A percentile compares a stretch with the other conserved stretches of the same genome.
Evolutionary conservation across 1,140 invertebrate species (phyloP).

Genomic region (Manduca sexta): DNA sequence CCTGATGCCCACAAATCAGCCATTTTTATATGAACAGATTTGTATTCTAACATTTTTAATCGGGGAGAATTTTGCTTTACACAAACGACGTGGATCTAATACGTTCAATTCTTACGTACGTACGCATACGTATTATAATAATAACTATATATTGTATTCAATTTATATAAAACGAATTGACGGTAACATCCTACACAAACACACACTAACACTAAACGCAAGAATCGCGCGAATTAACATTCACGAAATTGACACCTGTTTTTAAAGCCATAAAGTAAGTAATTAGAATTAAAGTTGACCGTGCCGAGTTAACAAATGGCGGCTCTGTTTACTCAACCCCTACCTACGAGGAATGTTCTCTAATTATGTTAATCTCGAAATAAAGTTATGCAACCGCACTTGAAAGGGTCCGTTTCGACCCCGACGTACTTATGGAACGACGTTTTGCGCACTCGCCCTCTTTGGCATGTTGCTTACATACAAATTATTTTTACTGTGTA

Average conservation of each 20-base stretch:
- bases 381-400: conserved; percentile 67
- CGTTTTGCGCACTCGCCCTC: conserved; percentile 44
- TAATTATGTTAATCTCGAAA: conserved; percentile 70
- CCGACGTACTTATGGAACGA: conserved; percentile 46
- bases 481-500: conserved; percentile 17
- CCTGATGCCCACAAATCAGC: conserved; percentile 49
- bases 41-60: not conserved
- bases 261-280: conserved; percentile 23
- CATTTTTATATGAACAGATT: not conserved
- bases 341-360: conserved; percentile 35
- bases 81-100: no score
- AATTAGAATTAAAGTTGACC: conserved; percentile 36
- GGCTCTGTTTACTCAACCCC: conserved; percentile 37
- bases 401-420: conserved; percentile 41
- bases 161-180: no score
- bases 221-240: not conserved
- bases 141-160: no score
- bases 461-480: conserved; percentile 27
- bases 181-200: no score
- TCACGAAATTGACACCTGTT: conserved; percentile 32
- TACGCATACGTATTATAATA: no score
- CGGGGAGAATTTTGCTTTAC: not conserved
- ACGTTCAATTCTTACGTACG: no score
- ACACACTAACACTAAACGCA: not conserved
- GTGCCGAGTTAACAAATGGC: conserved; percentile 18